Conservation (phyloP, 64 coral and sea anemone genomes). For the Anthopleura sola region DNA sequence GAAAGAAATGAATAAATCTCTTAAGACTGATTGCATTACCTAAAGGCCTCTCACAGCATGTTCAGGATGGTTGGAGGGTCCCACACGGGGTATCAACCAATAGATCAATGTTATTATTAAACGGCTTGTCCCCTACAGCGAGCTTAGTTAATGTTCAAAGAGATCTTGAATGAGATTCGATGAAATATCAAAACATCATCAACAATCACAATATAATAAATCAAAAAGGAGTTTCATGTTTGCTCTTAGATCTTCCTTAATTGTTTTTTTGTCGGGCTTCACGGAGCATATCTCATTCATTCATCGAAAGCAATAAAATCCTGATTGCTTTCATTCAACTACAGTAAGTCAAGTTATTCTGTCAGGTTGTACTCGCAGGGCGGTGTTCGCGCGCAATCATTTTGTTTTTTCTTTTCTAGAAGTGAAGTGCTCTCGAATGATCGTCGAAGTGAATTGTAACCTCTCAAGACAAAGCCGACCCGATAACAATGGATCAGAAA, state of each 20-base stretch:
- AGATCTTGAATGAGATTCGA: not conserved
- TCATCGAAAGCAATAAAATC: not conserved
- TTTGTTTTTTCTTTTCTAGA: not conserved
- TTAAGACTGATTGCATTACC: not conserved
- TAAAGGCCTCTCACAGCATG: not conserved
- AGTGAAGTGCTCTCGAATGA: not conserved
- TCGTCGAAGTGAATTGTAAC: too few relatives aligned
- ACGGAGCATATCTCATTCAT: not conserved
- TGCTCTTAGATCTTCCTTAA: not conserved
- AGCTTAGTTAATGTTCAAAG: not conserved
- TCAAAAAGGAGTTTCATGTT: not conserved
- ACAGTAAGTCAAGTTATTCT: not conserved
- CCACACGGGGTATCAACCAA: not conserved
- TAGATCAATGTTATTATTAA: not conserved
- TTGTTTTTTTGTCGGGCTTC: not conserved
- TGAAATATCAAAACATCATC: slow-evolving; percentile 3
- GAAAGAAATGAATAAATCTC: not conserved
- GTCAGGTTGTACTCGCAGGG: not conserved
- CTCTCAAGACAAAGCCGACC: too few relatives aligned
- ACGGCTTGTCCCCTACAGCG: not conserved
- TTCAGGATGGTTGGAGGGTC: not conserved
- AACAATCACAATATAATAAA: slow-evolving; percentile 6
- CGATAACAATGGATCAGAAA: not conserved
- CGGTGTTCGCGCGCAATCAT: not conserved
- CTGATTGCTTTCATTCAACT: not conserved